Base-by-base conservation (phyloP, 2,113 vertebrate genomes). In the Ammodytes marinus region DNA sequence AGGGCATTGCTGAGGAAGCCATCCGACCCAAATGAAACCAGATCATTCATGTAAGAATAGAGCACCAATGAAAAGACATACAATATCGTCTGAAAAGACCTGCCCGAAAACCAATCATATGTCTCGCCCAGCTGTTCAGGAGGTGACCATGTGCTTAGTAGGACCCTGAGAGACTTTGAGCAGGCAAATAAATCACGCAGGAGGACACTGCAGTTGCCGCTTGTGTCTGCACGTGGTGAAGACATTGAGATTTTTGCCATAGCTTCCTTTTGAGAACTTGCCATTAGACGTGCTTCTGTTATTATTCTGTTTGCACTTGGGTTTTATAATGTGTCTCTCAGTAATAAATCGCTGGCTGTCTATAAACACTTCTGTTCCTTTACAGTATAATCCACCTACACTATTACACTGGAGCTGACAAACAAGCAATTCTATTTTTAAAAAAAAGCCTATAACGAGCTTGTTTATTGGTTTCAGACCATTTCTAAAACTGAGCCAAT, bases 51-150 rank as follows among this genome's bases (percentile, higher is more conserved):
- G 77, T 84, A 86, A 86, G 87, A 90, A 90, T 82, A 86, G 86
- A 88, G 74, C 67, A 75, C 81, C 89, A 88, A 85, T 89, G 79
- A 90, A 83, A 75, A 75, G 84, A 83, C 85, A 91, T 79, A 75
- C 55, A 88, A 86, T 72, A 82, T 74, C 76, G 65, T 71, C 74
- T 70, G 27, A 42, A 14, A 35, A 63, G 73, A 53, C 76, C 47
- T 59, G 68, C 67, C 71, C 77, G 84, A 89, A 79, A 84, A 76
- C 88, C 88, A 91, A 87, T 93, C 90, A 93, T 83, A 89, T 88
- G 69, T 86, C 84, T 85, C 50, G 49, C 73, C 90, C 94, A 94
- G 93, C 93, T 95, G 93, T 93, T 91, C 79, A 68, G 15, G 77
- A 88, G 80, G 71, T 81, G 82, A 87, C 82, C 91, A 89, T 87